Conservation (phyloP, 2,113 vertebrate species). For the Martes martes region DNA sequence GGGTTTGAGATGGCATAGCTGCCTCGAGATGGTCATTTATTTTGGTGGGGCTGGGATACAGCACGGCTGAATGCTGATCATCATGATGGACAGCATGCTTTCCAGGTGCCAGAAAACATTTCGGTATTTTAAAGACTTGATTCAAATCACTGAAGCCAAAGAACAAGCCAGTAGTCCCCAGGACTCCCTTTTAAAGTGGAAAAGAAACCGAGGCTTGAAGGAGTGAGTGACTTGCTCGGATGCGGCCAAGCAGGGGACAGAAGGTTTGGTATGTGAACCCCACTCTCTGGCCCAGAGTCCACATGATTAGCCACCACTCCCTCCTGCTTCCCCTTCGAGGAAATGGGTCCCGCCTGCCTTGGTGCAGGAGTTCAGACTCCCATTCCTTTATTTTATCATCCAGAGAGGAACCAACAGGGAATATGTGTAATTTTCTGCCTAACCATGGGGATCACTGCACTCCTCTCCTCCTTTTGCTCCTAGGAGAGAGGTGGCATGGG, state of each 20-base stretch:
- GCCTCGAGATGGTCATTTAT: background rate
- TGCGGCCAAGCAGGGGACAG: background rate
- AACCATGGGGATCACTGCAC: rapidly evolving
- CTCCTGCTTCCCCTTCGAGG: background rate
- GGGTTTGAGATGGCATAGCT: background rate
- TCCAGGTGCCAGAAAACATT: rapidly evolving
- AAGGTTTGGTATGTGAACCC: background rate
- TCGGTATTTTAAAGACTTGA: too few relatives aligned
- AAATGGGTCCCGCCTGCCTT: rapidly evolving
- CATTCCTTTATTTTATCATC: background rate
- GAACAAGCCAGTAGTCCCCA: rapidly evolving
- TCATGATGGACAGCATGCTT: rapidly evolving
- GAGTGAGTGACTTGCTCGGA: too few relatives aligned
- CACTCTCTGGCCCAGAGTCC: rapidly evolving
- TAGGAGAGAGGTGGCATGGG: rapidly evolving
- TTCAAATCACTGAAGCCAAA: background rate
- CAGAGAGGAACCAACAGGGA: too few relatives aligned
- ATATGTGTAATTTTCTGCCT: rapidly evolving
- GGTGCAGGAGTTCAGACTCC: background rate
- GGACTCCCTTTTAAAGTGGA: background rate
- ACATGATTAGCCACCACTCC: rapidly evolving
- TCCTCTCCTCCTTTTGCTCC: background rate
- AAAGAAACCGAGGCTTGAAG: background rate
- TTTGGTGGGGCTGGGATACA: background rate
- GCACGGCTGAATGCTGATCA: rapidly evolving